Percentiles rank a stretch among this genome's conserved stretches.
Evolutionary conservation across 1,140 invertebrate genomes (phyloP).

Genomic region (Propsilocerus akamusi): DNA sequence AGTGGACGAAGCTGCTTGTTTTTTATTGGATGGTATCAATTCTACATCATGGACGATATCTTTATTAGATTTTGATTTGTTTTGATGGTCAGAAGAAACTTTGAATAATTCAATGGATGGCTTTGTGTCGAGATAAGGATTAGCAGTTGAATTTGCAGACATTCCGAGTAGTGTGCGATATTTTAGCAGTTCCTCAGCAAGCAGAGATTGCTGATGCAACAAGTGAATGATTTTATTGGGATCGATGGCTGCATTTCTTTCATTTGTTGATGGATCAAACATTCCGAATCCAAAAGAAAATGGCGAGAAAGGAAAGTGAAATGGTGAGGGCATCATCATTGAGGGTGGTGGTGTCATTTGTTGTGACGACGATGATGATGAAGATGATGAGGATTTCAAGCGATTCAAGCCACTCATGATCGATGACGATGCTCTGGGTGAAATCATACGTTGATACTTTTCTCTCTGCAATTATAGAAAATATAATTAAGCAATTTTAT

Average conservation of each 20-base stretch:
- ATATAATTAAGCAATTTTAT: background rate
- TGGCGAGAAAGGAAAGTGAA: constrained; percentile 16
- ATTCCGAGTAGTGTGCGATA: constrained; percentile 6
- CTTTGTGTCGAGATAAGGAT: background rate
- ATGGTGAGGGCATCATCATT: background rate
- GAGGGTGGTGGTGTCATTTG: background rate
- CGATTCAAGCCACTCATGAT: background rate
- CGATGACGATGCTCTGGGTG: background rate
- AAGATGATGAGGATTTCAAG: background rate
- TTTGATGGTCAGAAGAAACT: background rate
- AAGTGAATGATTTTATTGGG: constrained; percentile 24
- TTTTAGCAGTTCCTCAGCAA: constrained; percentile 23
- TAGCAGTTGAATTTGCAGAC: background rate
- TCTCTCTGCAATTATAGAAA: background rate
- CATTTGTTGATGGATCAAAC: constrained; percentile 15
- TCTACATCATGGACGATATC: background rate
- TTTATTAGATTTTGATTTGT: background rate
- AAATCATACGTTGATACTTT: background rate
- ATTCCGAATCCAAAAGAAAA: constrained; percentile 19
- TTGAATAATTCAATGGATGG: background rate
- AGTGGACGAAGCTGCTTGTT: background rate
- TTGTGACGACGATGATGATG: background rate
- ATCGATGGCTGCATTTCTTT: constrained; percentile 10
- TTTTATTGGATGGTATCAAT: background rate
- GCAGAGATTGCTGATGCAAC: constrained; percentile 22